These are phyloP conservation scores for Leptodactylus fuscus DNA, from an alignment of 2,113 vertebrate genomes.

Conservation along the genomic window DNA sequence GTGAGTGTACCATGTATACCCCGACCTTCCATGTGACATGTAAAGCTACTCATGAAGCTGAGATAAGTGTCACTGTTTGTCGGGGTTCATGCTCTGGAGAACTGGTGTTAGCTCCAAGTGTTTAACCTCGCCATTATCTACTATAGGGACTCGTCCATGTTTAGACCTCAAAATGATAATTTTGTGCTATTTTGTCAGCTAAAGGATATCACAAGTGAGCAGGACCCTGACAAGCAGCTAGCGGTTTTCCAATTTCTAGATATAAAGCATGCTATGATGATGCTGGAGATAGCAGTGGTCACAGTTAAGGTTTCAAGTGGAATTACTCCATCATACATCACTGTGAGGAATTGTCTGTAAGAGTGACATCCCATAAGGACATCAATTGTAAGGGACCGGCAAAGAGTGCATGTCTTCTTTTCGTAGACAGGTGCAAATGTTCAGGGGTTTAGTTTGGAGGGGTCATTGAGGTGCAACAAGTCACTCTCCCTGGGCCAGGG, in stretches of 20 bases:
- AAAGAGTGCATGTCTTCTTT: too few relatives aligned
- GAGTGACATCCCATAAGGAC: neutral
- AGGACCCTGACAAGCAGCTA: neutral
- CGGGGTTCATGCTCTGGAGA: neutral
- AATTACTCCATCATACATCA: neutral
- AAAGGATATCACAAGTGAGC: too few relatives aligned
- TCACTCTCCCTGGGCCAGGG: neutral
- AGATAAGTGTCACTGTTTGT: neutral
- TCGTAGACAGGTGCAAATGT: too few relatives aligned
- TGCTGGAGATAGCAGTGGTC: neutral
- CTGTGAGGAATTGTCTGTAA: neutral
- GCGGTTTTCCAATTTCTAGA: neutral
- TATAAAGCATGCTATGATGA: neutral
- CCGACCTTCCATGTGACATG: neutral
- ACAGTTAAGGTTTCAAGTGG: neutral
- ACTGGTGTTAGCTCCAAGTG: neutral
- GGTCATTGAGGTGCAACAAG: neutral
- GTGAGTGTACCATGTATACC: neutral
- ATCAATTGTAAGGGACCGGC: neutral
- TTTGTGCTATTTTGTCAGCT: too few relatives aligned
- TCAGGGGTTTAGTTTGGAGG: neutral
- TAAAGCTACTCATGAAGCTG: neutral
- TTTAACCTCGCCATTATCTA: too few relatives aligned
- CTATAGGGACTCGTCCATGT: too few relatives aligned
- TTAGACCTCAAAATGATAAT: too few relatives aligned